Evolutionary conservation across 2,888 invertebrate species (phyloP), one percentile per base, ranked within the genome.

Genomic region (Falcaria lacertinaria): DNA sequence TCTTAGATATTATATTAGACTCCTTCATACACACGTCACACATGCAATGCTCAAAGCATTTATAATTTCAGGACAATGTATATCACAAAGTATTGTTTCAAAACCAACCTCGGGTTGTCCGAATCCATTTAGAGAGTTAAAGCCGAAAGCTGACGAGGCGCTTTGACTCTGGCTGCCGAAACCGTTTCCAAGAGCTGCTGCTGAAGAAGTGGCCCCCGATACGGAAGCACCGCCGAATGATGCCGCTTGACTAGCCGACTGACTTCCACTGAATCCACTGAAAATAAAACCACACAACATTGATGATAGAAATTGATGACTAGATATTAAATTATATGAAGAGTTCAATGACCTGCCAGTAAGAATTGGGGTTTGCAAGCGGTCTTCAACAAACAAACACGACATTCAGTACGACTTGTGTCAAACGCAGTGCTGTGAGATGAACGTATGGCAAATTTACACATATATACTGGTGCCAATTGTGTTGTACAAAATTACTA

Each of bases 171-270:
- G 86, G 42, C 87, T 82, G 16, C 78, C 80, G 44, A 68, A 75
- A 44, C 59, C 55, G 28, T 70, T 66, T 3, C 73, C 77, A n/a
- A 74, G 49, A 2, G 79, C 67, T 2, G 80, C 68, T 0, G 81
- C 80, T 0, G 77, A 75, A 0, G 89, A 85, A 0, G 84, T 74
- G 0, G 88, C 74, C 0, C 79, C 81, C 0, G 87, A 83, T 0
- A 70, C 64, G 0, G 81, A 69, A 3, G 69, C 52, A 2, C 79
- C 78, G 7, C 75, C 63, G 59, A 89, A 89, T 0, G 87, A 80
- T 0, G 82, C 83, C 4, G 89, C 86, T 57, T 90, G 90, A 39
- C 89, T 89, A 57, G 82, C 88, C 0, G 90, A 77, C 47, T 90
- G 89, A 44, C 89, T 89, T n/a, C 88, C 87, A 36, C 86, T 63